phyloP scores from a whole-genome alignment of 1,140 invertebrate species.

The Venustaconcha ellipsiformis region DNA sequence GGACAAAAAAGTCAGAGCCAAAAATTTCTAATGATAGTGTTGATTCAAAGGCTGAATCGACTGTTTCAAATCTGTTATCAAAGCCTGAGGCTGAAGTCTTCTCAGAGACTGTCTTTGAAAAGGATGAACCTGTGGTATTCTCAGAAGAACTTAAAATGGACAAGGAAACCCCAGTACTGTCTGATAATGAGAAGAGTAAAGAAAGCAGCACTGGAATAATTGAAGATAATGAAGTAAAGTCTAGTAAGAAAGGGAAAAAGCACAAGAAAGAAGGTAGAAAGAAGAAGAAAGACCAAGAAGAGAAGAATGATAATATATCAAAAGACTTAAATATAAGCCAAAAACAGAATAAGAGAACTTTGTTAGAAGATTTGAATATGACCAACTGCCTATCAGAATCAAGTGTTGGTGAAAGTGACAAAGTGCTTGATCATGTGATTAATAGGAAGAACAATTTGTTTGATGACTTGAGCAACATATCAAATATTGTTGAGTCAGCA shows the following conservation, averaged over 20 bases:
- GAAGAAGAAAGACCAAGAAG: conserved; percentile 36
- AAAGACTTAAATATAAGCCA: background rate
- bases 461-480: too few relatives aligned
- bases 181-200: too few relatives aligned
- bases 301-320: conserved; percentile 20
- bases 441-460: too few relatives aligned
- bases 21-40: conserved; percentile 25
- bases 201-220: background rate
- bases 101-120: conserved; percentile 20
- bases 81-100: conserved; percentile 22
- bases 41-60: conserved; percentile 1
- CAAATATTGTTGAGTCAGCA: too few relatives aligned
- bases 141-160: too few relatives aligned
- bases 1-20: conserved; percentile 22
- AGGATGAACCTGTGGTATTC: conserved; percentile 5
- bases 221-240: conserved; percentile 15
- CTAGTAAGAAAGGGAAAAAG: conserved; percentile 31
- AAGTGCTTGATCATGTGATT: too few relatives aligned
- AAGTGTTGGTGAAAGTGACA: too few relatives aligned
- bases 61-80: background rate
- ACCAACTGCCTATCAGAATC: too few relatives aligned
- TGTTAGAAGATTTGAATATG: too few relatives aligned
- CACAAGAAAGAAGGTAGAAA: conserved; percentile 40
- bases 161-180: too few relatives aligned
- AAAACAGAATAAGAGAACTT: too few relatives aligned